Percentiles rank a stretch among this genome's conserved stretches.
Evolutionary conservation across 2,797 vertebrate genomes (phyloP).

Genomic region (Acrossocheilus wenchowensis): DNA sequence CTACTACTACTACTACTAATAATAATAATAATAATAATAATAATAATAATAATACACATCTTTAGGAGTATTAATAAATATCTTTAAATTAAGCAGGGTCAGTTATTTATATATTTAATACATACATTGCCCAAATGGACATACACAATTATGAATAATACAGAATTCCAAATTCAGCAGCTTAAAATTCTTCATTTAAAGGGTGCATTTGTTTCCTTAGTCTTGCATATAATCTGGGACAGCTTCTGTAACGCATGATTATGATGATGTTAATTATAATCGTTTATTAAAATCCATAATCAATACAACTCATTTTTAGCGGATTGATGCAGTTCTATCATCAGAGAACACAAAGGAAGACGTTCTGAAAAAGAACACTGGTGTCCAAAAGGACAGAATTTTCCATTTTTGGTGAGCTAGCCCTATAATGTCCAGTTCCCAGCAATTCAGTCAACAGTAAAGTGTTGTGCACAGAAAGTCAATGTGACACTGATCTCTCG

Average conservation of each 20-base stretch:
- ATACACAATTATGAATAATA: too few species aligned
- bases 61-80: background rate
- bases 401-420: background rate
- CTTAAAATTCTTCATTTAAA: background rate
- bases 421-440: background rate
- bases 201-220: background rate
- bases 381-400: background rate
- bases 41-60: background rate
- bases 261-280: background rate
- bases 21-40: too few species aligned
- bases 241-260: background rate
- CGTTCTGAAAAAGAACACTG: background rate
- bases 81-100: background rate
- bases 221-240: background rate
- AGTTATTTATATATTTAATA: background rate
- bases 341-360: background rate
- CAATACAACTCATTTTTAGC: background rate
- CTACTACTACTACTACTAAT: too few species aligned
- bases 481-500: background rate
- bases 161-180: background rate
- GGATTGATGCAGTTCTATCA: background rate
- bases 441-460: constrained; percentile 7
- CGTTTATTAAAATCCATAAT: background rate
- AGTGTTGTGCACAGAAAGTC: background rate
- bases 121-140: background rate